Evolutionary conservation across 2,113 vertebrate species (phyloP).

Genomic region (Oryzias melastigma): DNA sequence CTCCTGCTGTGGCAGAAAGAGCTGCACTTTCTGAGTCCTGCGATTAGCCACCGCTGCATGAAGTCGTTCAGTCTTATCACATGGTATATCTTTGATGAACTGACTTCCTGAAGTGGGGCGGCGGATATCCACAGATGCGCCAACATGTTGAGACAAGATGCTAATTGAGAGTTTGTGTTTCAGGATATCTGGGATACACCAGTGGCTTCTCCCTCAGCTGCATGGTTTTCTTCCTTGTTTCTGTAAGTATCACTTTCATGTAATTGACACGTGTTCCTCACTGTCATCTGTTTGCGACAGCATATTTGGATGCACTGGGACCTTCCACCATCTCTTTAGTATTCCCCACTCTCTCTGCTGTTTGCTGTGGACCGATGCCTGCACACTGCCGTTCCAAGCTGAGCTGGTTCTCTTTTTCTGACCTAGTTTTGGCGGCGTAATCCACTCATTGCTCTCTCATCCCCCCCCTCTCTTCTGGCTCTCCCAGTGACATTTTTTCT

Average conservation of each 20-base stretch:
- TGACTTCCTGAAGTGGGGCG: too few species aligned
- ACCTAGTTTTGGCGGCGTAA: conserved; percentile 70
- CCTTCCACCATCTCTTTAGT: conserved; percentile 44
- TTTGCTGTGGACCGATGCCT: conserved; percentile 42
- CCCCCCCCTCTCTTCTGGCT: conserved; percentile 7
- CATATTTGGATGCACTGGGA: conserved; percentile 15
- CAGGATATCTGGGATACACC: conserved; percentile 97
- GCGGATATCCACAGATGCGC: too few species aligned
- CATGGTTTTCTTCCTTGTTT: conserved; percentile 96
- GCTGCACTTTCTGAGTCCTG: conserved; percentile 23
- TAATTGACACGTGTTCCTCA: conserved; percentile 4
- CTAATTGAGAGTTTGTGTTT: conserved; percentile 56
- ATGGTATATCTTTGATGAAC: background rate
- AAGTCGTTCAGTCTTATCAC: conserved; percentile 3
- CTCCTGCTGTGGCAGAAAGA: conserved; percentile 29
- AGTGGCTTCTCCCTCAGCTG: conserved; percentile 98
- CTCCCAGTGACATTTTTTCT: conserved; percentile 30
- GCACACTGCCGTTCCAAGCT: conserved; percentile 48
- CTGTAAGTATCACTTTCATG: conserved; percentile 80
- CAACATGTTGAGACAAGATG: conserved; percentile 1
- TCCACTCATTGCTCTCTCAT: conserved; percentile 41
- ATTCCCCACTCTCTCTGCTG: conserved; percentile 38
- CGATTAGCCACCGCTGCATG: conserved; percentile 36
- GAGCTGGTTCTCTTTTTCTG: conserved; percentile 55
- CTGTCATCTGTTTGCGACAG: conserved; percentile 6